Percentiles rank a stretch among this genome's conserved stretches.
Conservation (phyloP, 2,113 vertebrate species). For the Tragulus kanchil region DNA sequence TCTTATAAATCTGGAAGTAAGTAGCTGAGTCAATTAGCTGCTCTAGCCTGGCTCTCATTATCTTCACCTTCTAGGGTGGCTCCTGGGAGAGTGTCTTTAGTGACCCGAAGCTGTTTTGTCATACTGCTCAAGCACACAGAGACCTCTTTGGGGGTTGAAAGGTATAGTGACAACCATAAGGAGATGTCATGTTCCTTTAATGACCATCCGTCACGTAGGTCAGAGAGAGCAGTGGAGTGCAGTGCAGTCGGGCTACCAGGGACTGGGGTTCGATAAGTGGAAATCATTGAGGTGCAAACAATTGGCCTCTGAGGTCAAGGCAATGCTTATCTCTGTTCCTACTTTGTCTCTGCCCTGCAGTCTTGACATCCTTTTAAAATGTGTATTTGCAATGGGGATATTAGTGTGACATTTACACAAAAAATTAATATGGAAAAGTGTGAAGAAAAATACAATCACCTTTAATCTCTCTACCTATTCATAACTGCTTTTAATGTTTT, state of each 20-base stretch:
- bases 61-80: background rate
- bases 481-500: conserved; percentile 14
- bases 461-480: background rate
- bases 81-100: conserved; percentile 40
- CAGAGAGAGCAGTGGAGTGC: background rate
- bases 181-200: background rate
- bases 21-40: conserved; percentile 70
- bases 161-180: background rate
- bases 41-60: background rate
- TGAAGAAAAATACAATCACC: conserved; percentile 40
- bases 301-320: background rate
- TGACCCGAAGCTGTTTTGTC: conserved; percentile 54
- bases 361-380: background rate
- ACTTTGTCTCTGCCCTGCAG: conserved; percentile 29
- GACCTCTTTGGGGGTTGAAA: conserved; percentile 17
- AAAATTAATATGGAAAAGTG: background rate
- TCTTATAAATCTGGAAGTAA: conserved; percentile 76
- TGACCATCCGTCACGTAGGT: conserved; percentile 5
- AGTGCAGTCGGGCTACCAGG: background rate
- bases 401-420: background rate
- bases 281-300: conserved; percentile 56
- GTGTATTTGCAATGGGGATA: background rate
- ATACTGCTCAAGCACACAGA: background rate
- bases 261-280: background rate
- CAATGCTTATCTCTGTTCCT: background rate